phyloP scores from a whole-genome alignment of 1,140 invertebrate genomes.

The Reticulitermes speratus region DNA sequence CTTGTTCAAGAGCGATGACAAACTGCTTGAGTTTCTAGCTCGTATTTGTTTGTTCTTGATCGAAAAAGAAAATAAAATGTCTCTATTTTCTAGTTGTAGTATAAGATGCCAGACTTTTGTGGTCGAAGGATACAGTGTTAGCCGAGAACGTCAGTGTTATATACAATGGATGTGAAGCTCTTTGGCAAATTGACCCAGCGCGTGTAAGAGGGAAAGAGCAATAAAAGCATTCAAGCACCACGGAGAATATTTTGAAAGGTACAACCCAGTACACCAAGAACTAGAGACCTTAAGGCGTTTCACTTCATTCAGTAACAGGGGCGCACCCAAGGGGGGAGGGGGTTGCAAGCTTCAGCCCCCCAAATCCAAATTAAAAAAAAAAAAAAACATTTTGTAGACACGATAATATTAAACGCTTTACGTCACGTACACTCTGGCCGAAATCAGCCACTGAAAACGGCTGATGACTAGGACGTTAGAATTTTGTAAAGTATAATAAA shows the following conservation, averaged over 20 bases:
- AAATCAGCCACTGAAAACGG: too few species aligned
- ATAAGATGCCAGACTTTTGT: not conserved
- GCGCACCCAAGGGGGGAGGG: too few species aligned
- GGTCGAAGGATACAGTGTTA: not conserved
- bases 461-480: too few species aligned
- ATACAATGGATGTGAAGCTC: not conserved
- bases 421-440: too few species aligned
- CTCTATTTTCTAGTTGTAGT: not conserved
- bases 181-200: slow-evolving; percentile 14
- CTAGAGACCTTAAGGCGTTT: too few species aligned
- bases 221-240: not conserved
- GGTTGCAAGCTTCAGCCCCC: too few species aligned
- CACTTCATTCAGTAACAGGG: too few species aligned
- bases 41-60: not conserved
- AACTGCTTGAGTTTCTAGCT: not conserved
- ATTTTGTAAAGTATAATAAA: too few species aligned
- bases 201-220: not conserved
- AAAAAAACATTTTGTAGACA: too few species aligned
- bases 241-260: not conserved
- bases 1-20: not conserved
- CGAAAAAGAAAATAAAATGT: not conserved
- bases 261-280: not conserved
- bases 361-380: too few species aligned
- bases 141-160: not conserved
- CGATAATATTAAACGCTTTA: too few species aligned